Conservation (phyloP, 1,140 invertebrate genomes). For the Cydia fagiglandana region DNA sequence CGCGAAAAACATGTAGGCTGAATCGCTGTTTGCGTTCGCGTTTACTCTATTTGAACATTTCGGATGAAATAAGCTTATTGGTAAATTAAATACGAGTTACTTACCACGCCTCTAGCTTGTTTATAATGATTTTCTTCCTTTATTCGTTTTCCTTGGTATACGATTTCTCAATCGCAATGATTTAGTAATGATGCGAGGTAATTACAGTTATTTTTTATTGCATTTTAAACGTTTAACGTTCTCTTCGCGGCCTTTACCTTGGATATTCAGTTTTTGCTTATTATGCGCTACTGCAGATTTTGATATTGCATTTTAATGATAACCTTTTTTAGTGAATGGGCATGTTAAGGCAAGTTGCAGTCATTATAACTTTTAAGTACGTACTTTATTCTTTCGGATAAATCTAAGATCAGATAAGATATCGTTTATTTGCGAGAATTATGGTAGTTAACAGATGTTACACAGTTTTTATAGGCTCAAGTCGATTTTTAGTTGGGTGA, state of each 20-base stretch:
- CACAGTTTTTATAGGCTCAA: too few species aligned
- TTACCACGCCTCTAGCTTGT: neutral
- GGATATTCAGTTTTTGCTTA: conserved; percentile 28
- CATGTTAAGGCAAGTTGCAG: neutral
- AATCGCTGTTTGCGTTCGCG: neutral
- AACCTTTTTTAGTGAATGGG: conserved; percentile 2
- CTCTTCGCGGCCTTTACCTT: conserved; percentile 31
- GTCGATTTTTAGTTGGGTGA: too few species aligned
- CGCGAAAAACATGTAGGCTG: conserved; percentile 2
- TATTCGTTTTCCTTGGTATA: conserved; percentile 17
- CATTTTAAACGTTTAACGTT: conserved; percentile 4
- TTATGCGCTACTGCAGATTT: neutral
- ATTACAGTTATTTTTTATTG: conserved; percentile 7
- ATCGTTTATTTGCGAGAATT: too few species aligned
- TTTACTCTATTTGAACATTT: conserved; percentile 11
- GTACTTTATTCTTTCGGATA: too few species aligned
- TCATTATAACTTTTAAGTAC: neutral
- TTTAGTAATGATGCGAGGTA: conserved; percentile 26
- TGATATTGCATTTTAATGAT: conserved; percentile 21
- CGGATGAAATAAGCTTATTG: neutral
- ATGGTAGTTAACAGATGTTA: too few species aligned
- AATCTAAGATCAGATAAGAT: too few species aligned
- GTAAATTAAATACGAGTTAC: neutral
- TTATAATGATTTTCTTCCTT: conserved; percentile 19
- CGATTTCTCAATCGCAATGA: conserved; percentile 20